These are phyloP conservation scores for Nomada ferruginata DNA, from an alignment of 2,888 invertebrate genomes.

Conservation along the genomic window DNA sequence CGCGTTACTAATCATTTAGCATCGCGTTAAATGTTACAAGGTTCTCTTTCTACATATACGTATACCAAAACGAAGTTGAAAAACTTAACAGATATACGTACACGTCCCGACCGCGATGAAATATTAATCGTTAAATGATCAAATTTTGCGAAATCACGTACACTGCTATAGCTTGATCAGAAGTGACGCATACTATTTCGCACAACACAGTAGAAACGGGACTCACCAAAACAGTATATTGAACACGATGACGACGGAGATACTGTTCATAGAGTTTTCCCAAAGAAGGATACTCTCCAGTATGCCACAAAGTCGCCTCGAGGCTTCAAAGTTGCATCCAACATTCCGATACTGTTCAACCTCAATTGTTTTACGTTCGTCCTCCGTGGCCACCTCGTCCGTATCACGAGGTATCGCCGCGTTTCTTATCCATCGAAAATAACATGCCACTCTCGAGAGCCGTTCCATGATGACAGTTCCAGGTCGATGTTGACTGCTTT, in stretches of 20 bases:
- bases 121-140: background rate
- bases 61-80: background rate
- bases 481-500: conserved; percentile 61
- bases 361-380: conserved; percentile 43
- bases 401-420: conserved; percentile 47
- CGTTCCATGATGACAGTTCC: conserved; percentile 78
- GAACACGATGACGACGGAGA: conserved; percentile 79
- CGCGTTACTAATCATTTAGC: background rate
- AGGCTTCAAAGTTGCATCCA: conserved; percentile 50
- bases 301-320: conserved; percentile 70
- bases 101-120: background rate
- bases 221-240: conserved; percentile 81
- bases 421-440: conserved; percentile 73
- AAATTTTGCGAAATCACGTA: conserved; percentile 35
- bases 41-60: background rate
- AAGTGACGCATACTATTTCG: conserved; percentile 28
- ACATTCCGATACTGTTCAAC: conserved; percentile 44
- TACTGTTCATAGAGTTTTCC: conserved; percentile 80
- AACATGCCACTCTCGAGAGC: conserved; percentile 75
- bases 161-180: background rate
- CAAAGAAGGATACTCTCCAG: conserved; percentile 79
- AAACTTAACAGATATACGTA: background rate
- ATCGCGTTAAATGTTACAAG: background rate
- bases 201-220: no score
- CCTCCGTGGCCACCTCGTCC: conserved; percentile 35